Evolutionary conservation across 2,797 vertebrate species (phyloP), one percentile per base, ranked within the genome.

Genomic region (Rhyacichthys aspro): DNA sequence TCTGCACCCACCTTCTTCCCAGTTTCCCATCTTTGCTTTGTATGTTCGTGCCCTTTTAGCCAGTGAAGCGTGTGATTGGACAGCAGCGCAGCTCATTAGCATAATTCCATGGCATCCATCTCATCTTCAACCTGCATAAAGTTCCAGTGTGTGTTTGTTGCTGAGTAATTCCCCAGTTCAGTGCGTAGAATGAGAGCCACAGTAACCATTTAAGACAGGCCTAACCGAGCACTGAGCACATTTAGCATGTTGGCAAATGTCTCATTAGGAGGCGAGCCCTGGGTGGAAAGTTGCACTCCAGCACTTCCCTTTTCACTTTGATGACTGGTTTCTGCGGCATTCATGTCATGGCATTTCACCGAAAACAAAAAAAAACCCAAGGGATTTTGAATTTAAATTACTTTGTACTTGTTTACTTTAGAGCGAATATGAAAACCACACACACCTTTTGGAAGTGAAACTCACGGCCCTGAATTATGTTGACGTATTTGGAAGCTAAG

Each of bases 11-110:
- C 8, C 45, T 23, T 44, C 12, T 60, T 48, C 23, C 23, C 23
- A 28, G 23, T 43, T 55, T 16, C 33, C 17, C 1, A 39, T 60
- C 17, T 53, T 11, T 34, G 32, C 46, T 53, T n/a, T 28, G 23
- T 28, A 1, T 59, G 36, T 63, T 39, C 75, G 55, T 59, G 58
- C 58, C 47, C 60, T 74, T 74, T 72, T 42, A 59, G 41, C 55
- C 67, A 77, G 50, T 63, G 50, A 59, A 75, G 70, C 69, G 32
- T 84, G 64, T 78, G 72, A 84, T 63, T 83, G 82, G 72, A 77
- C 72, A 60, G 62, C 54, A 63, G 67, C 18, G 59, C 49, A 44
- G 44, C 64, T 74, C 43, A 82, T 84, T 76, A 78, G 71, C 70
- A 74, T 85, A 78, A 78, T 69, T 41, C 65, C 32, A 52, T 8